These are phyloP conservation scores for Bombus polaris DNA, from an alignment of 1,140 invertebrate species.

Conservation along the genomic window DNA sequence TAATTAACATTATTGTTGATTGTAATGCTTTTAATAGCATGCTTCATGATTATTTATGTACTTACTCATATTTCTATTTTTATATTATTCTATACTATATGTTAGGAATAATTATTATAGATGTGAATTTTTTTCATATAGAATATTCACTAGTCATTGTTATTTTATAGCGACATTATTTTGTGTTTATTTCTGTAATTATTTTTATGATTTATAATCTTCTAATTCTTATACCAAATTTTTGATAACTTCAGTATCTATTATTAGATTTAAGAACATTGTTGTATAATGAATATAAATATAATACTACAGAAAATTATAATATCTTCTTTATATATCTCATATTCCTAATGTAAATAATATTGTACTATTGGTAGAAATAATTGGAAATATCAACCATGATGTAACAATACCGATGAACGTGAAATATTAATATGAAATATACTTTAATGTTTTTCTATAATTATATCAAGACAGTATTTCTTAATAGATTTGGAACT, in stretches of 20 bases:
- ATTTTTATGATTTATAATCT: not conserved
- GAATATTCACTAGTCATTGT: not conserved
- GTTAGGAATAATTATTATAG: not conserved
- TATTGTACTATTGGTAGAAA: not conserved
- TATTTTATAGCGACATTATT: not conserved
- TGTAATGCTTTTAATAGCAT: too few species aligned
- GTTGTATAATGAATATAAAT: not conserved
- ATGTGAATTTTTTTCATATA: not conserved
- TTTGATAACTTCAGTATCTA: not conserved
- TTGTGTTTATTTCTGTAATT: not conserved
- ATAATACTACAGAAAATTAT: not conserved
- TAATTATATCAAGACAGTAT: not conserved
- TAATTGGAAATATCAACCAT: not conserved
- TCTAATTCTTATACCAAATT: not conserved
- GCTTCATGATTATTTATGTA: not conserved
- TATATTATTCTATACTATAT: not conserved
- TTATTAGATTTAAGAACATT: not conserved
- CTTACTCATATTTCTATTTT: not conserved
- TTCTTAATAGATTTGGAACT: not conserved
- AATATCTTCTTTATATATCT: not conserved
- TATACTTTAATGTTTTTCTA: not conserved
- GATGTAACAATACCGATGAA: not conserved
- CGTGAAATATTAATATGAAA: not conserved
- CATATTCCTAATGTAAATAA: not conserved
- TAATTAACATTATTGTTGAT: not conserved